phyloP scores from a whole-genome alignment of 2,113 vertebrate species.

The Entomyzon cyanotis region DNA sequence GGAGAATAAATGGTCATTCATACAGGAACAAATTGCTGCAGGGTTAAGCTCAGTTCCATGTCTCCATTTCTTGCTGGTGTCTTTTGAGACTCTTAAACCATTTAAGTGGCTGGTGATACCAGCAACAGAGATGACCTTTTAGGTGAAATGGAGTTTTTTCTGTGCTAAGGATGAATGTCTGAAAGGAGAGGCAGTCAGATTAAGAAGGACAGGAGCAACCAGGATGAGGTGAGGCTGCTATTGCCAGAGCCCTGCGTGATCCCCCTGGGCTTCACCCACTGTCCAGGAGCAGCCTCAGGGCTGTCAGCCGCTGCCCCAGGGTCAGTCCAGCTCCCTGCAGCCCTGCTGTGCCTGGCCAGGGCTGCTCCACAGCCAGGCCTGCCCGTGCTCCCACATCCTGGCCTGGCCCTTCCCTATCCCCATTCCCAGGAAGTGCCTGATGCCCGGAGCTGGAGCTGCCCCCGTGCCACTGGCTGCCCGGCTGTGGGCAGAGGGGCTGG shows the following conservation, averaged over 20 bases:
- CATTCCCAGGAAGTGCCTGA: rapidly evolving
- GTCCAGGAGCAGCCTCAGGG: not conserved
- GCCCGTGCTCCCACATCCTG: not conserved
- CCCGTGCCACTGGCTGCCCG: rapidly evolving
- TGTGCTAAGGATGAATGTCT: not conserved
- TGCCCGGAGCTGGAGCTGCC: rapidly evolving
- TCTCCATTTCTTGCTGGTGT: not conserved
- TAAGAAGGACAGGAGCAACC: not conserved
- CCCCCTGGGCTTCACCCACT: rapidly evolving
- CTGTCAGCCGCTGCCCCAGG: not conserved
- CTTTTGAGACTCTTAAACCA: not conserved
- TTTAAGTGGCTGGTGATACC: not conserved
- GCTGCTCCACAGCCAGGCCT: rapidly evolving
- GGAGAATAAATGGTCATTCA: not conserved
- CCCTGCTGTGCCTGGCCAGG: rapidly evolving
- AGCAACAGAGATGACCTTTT: not conserved
- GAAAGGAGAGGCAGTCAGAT: not conserved
- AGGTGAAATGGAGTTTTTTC: not conserved
- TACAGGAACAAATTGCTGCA: not conserved
- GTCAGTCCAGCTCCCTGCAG: not conserved
- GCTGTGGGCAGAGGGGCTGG: not conserved
- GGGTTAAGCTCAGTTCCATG: not conserved
- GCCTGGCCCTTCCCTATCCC: too few relatives aligned
- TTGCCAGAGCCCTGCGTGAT: not conserved
- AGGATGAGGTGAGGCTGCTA: too few relatives aligned